Evolutionary conservation across 2,888 invertebrate genomes (phyloP), one percentile per base, ranked within the genome.

Genomic region (Stenotaenia linearis): DNA sequence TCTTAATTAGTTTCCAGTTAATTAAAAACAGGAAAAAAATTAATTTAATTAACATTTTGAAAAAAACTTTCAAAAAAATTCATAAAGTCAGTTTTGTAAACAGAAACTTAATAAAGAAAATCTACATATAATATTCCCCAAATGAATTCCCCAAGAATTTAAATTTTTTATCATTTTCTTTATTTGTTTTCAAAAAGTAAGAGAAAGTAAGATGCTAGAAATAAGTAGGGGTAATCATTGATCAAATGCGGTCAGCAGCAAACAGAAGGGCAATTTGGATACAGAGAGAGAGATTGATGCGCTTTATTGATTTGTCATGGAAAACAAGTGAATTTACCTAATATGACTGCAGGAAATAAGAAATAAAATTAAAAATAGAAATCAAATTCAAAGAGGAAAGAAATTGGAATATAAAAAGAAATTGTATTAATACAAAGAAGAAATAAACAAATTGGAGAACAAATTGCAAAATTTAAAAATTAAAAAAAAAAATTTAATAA

Each of bases 301-400:
- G 21, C 21, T 56, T 56, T 56, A 56, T 56, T 56, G 56, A 56
- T 56, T 56, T 56, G 56, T 56, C 56, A 56, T 56, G 21, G 56
- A 56, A 56, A 56, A 56, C 56, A 56, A 56, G 56, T 21, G 56
- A 56, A 56, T 56, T 56, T 56, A 56, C 56, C 56, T 56, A 56
- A 56, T 56, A 56, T 21, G 56, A 45, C 21, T 21, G 21, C 21
- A 56, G 18, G 56, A 56, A 56, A 23, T 18, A 56, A 56, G 12
- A 56, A 21, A 45, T 45, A 45, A 56, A 23, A 56, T 21, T 56
- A 21, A 56, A 56, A 56, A 9, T 56, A 12, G 21, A 10, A 56
- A 56, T 18, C 21, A 56, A 23, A 56, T 56, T 56, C 21, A 21
- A 21, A 23, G 12, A 56, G 4, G 6, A 23, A 56, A 21, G 21